Conservation (phyloP, 2,113 vertebrate genomes). For the Petaurus breviceps region DNA sequence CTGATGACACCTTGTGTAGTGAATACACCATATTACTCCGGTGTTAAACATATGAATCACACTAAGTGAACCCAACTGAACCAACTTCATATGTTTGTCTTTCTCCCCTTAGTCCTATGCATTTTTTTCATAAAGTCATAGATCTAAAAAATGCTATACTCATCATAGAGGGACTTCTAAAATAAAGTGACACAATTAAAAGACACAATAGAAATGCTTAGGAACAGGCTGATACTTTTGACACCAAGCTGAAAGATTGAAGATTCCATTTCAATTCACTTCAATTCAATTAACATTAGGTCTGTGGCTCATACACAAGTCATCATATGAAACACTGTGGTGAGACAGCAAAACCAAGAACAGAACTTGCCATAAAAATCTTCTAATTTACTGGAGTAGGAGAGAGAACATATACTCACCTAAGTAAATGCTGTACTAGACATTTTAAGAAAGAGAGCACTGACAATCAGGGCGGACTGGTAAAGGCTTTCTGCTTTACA, state of each 20-base stretch:
- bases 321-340: not conserved
- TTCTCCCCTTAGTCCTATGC: not conserved
- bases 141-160: not conserved
- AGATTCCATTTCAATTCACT: not conserved
- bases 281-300: not conserved
- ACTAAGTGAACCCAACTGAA: slow-evolving; percentile 3
- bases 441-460: not conserved
- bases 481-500: not conserved
- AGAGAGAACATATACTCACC: not conserved
- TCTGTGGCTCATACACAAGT: not conserved
- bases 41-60: not conserved
- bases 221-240: not conserved
- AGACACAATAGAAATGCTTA: not conserved
- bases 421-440: not conserved
- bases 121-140: slow-evolving; percentile 25
- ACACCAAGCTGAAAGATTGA: not conserved
- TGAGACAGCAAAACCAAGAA: not conserved
- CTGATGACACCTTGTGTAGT: not conserved
- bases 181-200: not conserved
- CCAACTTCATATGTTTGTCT: not conserved
- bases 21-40: not conserved
- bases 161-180: not conserved
- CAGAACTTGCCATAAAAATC: not conserved
- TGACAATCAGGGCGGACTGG: not conserved
- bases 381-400: not conserved